These are phyloP conservation scores for Ceratoteleas bidentatus DNA, from an alignment of 1,140 invertebrate species.

Conservation along the genomic window DNA sequence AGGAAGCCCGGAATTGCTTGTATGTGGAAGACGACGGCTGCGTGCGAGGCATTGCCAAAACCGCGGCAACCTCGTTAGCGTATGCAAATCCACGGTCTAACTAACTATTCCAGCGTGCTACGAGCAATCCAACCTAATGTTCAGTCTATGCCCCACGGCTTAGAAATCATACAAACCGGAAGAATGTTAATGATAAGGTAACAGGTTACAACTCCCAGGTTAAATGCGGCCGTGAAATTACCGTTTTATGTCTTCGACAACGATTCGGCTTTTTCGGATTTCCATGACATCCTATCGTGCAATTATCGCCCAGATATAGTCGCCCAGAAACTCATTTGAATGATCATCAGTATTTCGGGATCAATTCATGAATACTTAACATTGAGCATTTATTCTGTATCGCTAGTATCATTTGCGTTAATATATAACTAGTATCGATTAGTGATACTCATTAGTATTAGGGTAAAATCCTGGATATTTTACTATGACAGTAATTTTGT, in stretches of 20 bases:
- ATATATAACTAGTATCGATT: no score
- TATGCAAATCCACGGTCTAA: conserved; percentile 78
- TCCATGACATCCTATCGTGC: no score
- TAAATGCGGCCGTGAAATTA: conserved; percentile 27
- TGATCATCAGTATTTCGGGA: no score
- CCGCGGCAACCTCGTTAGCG: conserved; percentile 82
- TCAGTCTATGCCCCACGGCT: conserved; percentile 70
- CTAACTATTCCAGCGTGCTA: conserved; percentile 75
- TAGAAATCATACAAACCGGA: conserved; percentile 73
- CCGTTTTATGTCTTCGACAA: conserved; percentile 26
- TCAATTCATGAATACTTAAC: no score
- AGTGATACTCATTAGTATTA: no score
- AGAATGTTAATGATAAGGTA: conserved; percentile 72
- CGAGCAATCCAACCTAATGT: conserved; percentile 72
- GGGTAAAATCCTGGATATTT: no score
- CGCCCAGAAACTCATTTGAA: no score
- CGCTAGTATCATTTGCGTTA: no score
- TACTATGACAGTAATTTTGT: no score
- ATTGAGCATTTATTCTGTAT: no score
- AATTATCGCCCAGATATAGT: no score
- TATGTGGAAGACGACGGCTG: conserved; percentile 65
- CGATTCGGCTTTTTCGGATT: neutral
- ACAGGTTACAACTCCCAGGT: conserved; percentile 42
- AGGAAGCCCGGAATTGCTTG: conserved; percentile 63
- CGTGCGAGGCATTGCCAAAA: conserved; percentile 82